Evolutionary conservation across 1,140 invertebrate genomes (phyloP).

Genomic region (Hycleus cichorii): DNA sequence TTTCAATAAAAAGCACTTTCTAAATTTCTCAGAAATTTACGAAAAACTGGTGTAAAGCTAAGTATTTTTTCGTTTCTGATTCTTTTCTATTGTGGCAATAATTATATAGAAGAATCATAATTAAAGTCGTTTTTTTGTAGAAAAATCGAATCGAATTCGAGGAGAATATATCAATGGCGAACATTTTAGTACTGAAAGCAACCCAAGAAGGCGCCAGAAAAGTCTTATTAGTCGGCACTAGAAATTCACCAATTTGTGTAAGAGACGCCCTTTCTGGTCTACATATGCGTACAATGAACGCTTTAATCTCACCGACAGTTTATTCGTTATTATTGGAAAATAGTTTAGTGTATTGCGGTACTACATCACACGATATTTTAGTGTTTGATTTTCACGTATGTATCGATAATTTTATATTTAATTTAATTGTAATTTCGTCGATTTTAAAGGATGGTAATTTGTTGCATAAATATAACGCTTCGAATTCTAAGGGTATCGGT

Average conservation of each 20-base stretch:
- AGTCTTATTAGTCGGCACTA: slow-evolving; percentile 48
- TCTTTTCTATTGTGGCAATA: too few relatives aligned
- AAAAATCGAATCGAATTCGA: slow-evolving; percentile 40
- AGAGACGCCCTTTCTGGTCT: slow-evolving; percentile 47
- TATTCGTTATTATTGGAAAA: slow-evolving; percentile 32
- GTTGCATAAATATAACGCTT: slow-evolving; percentile 42
- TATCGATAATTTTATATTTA: slow-evolving; percentile 4
- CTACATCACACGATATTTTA: slow-evolving; percentile 33
- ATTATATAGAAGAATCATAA: too few relatives aligned
- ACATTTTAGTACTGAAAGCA: slow-evolving; percentile 46
- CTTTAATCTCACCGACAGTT: slow-evolving; percentile 24
- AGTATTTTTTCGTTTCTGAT: too few relatives aligned
- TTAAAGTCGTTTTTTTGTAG: slow-evolving; percentile 33
- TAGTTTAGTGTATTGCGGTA: slow-evolving; percentile 35
- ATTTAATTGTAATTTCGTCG: neutral
- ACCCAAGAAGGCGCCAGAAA: slow-evolving; percentile 47
- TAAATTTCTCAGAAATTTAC: too few relatives aligned
- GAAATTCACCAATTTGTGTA: slow-evolving; percentile 47
- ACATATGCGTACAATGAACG: slow-evolving; percentile 38
- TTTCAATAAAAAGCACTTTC: too few relatives aligned
- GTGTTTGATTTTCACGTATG: slow-evolving; percentile 35
- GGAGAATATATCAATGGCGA: slow-evolving; percentile 42
- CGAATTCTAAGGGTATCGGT: slow-evolving; percentile 43
- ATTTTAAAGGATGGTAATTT: slow-evolving; percentile 45
- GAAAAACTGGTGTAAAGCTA: too few relatives aligned